These are phyloP conservation scores for Mobula hypostoma DNA, from an alignment of 2,113 vertebrate genomes.

Conservation along the genomic window DNA sequence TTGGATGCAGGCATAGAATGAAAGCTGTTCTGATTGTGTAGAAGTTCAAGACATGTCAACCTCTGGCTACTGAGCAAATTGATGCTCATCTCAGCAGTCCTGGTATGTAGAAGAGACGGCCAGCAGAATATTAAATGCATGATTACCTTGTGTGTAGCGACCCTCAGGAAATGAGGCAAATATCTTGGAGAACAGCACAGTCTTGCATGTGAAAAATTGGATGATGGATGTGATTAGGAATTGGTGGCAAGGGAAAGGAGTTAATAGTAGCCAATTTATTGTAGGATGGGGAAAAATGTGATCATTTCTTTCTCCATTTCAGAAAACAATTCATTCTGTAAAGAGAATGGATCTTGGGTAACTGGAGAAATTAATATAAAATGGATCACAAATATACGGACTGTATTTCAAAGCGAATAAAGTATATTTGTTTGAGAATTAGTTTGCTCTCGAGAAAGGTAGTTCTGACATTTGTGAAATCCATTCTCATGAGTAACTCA, in stretches of 20 bases:
- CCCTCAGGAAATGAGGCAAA: neutral
- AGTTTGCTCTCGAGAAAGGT: neutral
- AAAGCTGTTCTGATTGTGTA: too few species aligned
- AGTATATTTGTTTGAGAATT: too few species aligned
- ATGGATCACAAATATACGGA: neutral
- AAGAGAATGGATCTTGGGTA: neutral
- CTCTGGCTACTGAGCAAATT: neutral
- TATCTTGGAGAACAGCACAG: neutral
- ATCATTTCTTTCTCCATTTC: neutral
- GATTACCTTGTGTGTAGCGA: neutral
- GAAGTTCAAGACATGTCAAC: neutral
- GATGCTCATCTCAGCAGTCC: neutral
- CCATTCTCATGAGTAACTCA: neutral
- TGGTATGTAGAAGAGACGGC: neutral
- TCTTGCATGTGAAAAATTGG: too few species aligned
- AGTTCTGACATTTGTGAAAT: neutral
- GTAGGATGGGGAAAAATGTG: neutral
- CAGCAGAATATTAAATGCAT: neutral
- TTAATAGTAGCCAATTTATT: neutral
- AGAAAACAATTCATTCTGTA: neutral
- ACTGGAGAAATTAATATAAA: neutral
- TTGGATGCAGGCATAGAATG: neutral
- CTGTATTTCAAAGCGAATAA: too few species aligned
- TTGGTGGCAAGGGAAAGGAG: too few species aligned
- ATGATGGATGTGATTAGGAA: too few species aligned